A percentile compares a stretch with the other conserved stretches of the same genome.
Evolutionary conservation across 2,797 vertebrate species (phyloP).

Genomic region (Rhinogobio ventralis): DNA sequence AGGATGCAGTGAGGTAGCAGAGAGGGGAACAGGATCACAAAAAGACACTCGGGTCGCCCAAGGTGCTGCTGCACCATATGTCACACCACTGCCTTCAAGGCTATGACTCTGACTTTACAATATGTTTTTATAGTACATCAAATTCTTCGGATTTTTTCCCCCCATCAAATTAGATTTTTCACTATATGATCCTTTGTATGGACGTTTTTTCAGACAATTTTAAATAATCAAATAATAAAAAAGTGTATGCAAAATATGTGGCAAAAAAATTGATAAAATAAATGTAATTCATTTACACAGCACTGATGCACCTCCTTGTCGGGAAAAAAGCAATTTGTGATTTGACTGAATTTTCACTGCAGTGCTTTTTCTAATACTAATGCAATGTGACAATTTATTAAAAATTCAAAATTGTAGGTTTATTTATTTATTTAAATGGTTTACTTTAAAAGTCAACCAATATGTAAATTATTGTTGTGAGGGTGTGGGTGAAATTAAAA

Average conservation of each 20-base stretch:
- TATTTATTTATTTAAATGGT: neutral
- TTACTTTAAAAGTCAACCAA: neutral
- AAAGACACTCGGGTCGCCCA: neutral
- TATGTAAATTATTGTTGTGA: neutral
- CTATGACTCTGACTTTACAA: neutral
- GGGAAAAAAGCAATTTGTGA: no score
- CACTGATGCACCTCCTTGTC: no score
- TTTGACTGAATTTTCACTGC: neutral
- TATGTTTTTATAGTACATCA: neutral
- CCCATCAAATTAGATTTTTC: neutral
- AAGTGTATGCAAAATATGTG: no score
- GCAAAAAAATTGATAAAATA: no score
- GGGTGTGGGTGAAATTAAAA: neutral
- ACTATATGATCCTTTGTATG: neutral
- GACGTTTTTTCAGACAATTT: neutral
- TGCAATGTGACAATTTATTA: neutral
- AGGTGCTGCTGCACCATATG: neutral
- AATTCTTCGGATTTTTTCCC: neutral
- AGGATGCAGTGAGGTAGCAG: neutral
- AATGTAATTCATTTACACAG: neutral
- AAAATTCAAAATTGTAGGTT: no score
- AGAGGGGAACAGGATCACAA: neutral
- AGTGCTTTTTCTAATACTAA: neutral
- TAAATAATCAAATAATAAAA: neutral
- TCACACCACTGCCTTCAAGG: neutral